Evolutionary conservation across 2,888 invertebrate species (phyloP).

Genomic region (Philereme vetulata): DNA sequence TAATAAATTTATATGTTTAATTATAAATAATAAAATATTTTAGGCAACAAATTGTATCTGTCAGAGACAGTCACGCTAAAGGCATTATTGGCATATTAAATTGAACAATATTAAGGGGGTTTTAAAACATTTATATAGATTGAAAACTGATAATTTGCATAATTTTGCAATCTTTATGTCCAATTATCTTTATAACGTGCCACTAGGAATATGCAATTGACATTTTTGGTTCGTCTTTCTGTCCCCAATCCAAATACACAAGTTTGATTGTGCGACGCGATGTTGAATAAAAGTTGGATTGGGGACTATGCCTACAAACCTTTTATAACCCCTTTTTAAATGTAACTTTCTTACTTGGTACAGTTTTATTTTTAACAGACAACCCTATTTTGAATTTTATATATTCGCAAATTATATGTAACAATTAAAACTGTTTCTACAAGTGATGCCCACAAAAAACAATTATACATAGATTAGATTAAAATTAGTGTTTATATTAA

Average conservation of each 20-base stretch:
- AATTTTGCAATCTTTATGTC: no score
- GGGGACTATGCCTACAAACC: no score
- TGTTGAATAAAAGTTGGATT: no score
- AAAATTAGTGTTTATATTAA: no score
- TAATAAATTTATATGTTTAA: conserved; percentile 11
- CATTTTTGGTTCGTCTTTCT: no score
- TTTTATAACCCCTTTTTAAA: no score
- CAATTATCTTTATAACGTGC: no score
- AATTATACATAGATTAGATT: no score
- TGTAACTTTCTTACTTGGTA: no score
- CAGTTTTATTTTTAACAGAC: conserved; percentile 13
- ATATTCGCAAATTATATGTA: background rate
- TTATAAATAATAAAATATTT: conserved; percentile 27
- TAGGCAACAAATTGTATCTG: conserved; percentile 35
- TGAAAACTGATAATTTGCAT: no score
- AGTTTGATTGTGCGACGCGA: background rate
- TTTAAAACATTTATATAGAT: background rate
- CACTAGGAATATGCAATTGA: no score
- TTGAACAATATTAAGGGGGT: conserved; percentile 6
- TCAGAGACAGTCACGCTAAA: conserved; percentile 34
- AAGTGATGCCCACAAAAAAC: background rate
- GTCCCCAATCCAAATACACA: background rate
- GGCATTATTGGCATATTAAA: conserved; percentile 37
- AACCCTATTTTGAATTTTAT: conserved; percentile 16
- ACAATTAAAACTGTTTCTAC: background rate